These are phyloP conservation scores for Muscidifurax raptorellus DNA, from an alignment of 1,140 invertebrate species.

Conservation along the genomic window DNA sequence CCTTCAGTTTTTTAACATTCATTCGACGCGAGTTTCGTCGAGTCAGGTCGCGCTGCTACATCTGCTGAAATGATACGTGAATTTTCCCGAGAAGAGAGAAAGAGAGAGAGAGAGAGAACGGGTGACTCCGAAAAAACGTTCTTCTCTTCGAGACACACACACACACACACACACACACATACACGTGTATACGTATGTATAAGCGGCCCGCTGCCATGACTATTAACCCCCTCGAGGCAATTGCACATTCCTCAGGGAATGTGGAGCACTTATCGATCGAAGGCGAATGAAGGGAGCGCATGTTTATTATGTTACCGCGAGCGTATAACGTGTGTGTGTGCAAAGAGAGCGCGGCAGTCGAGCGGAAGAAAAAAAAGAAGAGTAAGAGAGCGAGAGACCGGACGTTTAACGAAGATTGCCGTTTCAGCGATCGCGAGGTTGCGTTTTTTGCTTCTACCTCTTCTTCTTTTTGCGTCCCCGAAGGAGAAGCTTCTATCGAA, in stretches of 20 bases:
- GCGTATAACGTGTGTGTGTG: neutral
- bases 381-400: neutral
- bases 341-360: neutral
- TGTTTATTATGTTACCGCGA: conserved; percentile 48
- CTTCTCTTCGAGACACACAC: neutral
- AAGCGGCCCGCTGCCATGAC: conserved; percentile 14
- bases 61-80: conserved; percentile 58
- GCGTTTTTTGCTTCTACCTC: conserved; percentile 4
- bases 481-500: neutral
- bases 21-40: conserved; percentile 49
- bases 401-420: conserved; percentile 29
- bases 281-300: conserved; percentile 47
- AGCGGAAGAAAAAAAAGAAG: conserved; percentile 11
- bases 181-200: neutral
- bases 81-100: conserved; percentile 36
- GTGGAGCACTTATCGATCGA: conserved; percentile 52
- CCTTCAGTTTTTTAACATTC: neutral
- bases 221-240: conserved; percentile 48
- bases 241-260: conserved; percentile 52
- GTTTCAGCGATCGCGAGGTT: conserved; percentile 10
- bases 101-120: neutral
- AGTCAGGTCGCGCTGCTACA: conserved; percentile 61
- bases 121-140: conserved; percentile 6
- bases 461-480: neutral
- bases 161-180: neutral